Base-by-base conservation (phyloP, 2,797 vertebrate species). In the Gouania willdenowi region DNA sequence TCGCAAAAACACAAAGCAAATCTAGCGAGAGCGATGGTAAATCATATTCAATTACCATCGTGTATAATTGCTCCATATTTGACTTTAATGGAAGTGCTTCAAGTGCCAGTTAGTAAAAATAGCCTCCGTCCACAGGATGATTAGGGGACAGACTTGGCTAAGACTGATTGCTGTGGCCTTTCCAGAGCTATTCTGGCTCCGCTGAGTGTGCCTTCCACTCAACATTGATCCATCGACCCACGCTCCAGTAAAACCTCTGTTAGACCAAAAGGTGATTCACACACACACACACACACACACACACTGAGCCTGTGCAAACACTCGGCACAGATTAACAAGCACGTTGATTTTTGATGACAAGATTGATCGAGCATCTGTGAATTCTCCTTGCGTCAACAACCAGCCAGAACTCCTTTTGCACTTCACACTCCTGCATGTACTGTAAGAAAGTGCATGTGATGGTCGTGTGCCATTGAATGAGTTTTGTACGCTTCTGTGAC, bases 131-230 rank as follows among this genome's bases (percentile, higher is more conserved):
- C 26, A 13, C 41, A 36, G 64, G 71, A 66, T 76, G 77, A 79
- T 77, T 76, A 81, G 67, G 70, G 59, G 71, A 81, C 78, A 42
- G 48, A 40, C 59, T 38, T 2, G 34, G 52, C 59, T 50, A 42
- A 81, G 79, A 85, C 77, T 80, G 83, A 82, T 82, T 74, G 71
- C 74, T 3, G 58, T 81, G 83, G 77, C 79, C 81, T 85, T 83
- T 85, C 51, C 69, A 53, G 44, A 68, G 79, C 72, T 76, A 82
- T 83, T 81, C 71, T 77, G 56, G 63, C 83, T 75, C 48, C 79
- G 81, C 81, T 77, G 81, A 82, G 79, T 81, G 71, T 80, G 64
- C 68, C 75, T 83, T 82, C 73, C 77, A 79, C 77, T 72, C 68
- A 49, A 34, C 68, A 84, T 83, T 71, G 83, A 84, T 83, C 65